Base-by-base conservation (phyloP, 2,888 invertebrate genomes). In the Frankliniella fusca region DNA sequence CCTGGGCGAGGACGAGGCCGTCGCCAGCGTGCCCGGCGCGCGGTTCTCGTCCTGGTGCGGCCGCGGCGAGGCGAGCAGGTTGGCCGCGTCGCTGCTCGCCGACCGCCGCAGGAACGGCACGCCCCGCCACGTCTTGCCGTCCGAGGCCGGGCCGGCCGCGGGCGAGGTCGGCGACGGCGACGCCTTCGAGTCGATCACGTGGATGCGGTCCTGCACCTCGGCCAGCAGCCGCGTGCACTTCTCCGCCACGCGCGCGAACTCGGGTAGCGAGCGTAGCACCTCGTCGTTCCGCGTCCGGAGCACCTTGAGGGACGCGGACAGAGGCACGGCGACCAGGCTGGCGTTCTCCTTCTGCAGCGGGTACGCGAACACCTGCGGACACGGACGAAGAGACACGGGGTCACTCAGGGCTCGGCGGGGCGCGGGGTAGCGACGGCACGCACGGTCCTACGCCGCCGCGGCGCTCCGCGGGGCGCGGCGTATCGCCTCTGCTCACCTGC, bases 241-340 rank as follows among this genome's bases (percentile, higher is more conserved):
- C 85, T 95, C 95, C 84, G 94, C 91, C 87, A 95, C 90, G 86
- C 95, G 91, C 83, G 92, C 92, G 86, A 94, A 95, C 88, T 95
- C 94, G 65, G 88, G 86, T 87, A 89, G 87, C 85, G 92, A 91
- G 87, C 93, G 92, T 81, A 95, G 90, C 84, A 94, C 93, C 70
- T 95, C 95, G 87, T 95, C 94, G 87, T 96, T 96, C 87, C 94
- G 92, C 84, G 94, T 94, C 85, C 92, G 92, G 86, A 96, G 92
- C 87, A 97, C 90, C 89, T 96, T 96, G 48, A 97, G 89, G 76
- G 95, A 95, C 0, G 95, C 95, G 81, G 95, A 94, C 82, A 96
- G 89, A 23, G 97, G 97, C 85, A 97, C 90, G 82, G 95, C 94
- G 83, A 96, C 92, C 84, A 97, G 91, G 0, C 92, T 91, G 82